Evolutionary conservation across 2,797 vertebrate species (phyloP), one percentile per base, ranked within the genome.

Genomic region (Acropternis orthonyx): DNA sequence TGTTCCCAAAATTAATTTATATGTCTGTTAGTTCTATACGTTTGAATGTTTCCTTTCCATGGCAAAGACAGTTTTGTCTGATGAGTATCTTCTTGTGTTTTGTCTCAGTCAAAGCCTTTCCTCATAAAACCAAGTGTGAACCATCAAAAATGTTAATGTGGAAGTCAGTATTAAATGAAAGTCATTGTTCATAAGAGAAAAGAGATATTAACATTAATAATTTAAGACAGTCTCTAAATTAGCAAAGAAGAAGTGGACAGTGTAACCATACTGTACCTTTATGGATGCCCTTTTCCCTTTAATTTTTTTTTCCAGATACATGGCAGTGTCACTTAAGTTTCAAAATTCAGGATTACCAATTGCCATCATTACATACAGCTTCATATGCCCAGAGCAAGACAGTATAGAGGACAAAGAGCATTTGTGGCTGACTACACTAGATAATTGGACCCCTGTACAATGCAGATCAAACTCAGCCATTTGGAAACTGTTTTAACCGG

Each of bases 201-300:
- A 77, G 41, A 80, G 26, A 83, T 6, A 85, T 96, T 39, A 92
- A 92, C 93, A 89, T 96, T 39, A 92, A 92, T 94, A 89, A 81
- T 92, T 91, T 36, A 91, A 89, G 34, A 34, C 11, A 30, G 4
- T 66, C 49, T 88, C 73, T 87, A 80, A 71, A 92, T 96, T 92
- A 93, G 52, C 85, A 83, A 86, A 73, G 51, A 91, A 19, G n/a
- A 84, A 80, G 58, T 89, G 89, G 91, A 69, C 92, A 92, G 37
- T 63, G 36, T 75, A 93, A 73, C 48, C 8, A 44, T 46, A 41
- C 15, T 59, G 19, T 44, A 69, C 19, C 55, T 52, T 78, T 71
- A 75, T 59, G 62, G 27, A 83, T 89, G 28, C 10, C 27, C 51
- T 87, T 90, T 90, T 28, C 12, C 7, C 7, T 51, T 72, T 24